Conservation (phyloP, 2,888 invertebrate species). For the Dexiosoma caninum region DNA sequence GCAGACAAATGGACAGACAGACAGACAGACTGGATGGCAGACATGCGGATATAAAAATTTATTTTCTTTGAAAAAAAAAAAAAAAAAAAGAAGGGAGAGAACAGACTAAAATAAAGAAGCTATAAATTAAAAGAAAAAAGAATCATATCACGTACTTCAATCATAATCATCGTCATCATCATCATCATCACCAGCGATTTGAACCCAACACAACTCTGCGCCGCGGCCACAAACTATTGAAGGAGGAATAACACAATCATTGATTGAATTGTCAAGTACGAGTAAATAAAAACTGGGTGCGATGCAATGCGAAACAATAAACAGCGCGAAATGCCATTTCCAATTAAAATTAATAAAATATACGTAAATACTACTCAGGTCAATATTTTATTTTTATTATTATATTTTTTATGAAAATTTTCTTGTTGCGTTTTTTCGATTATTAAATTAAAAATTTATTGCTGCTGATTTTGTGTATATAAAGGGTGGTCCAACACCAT, state of each 20-base stretch:
- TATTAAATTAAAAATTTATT: background rate
- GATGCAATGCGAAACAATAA: slow-evolving; percentile 22
- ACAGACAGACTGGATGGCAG: slow-evolving; percentile 37
- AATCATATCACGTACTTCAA: slow-evolving; percentile 43
- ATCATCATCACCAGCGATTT: background rate
- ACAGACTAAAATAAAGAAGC: background rate
- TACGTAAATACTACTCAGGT: background rate
- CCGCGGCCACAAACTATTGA: background rate
- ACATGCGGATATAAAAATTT: slow-evolving; percentile 55
- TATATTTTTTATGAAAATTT: background rate
- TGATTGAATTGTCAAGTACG: slow-evolving; percentile 51
- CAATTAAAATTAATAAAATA: slow-evolving; percentile 34
- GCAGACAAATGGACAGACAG: slow-evolving; percentile 12
- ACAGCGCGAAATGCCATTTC: slow-evolving; percentile 23
- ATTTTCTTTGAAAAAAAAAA: slow-evolving; percentile 50
- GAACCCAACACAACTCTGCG: background rate
- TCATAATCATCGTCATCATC: slow-evolving; percentile 7
- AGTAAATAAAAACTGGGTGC: slow-evolving; percentile 48
- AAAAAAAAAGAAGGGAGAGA: slow-evolving; percentile 43
- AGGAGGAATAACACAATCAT: slow-evolving; percentile 8
- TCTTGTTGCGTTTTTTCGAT: background rate
- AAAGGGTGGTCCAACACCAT: no score
- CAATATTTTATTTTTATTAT: background rate
- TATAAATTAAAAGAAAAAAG: slow-evolving; percentile 1
- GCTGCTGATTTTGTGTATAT: no score